phyloP scores from a whole-genome alignment of 1,140 invertebrate genomes.

The Bombus terrestris region DNA sequence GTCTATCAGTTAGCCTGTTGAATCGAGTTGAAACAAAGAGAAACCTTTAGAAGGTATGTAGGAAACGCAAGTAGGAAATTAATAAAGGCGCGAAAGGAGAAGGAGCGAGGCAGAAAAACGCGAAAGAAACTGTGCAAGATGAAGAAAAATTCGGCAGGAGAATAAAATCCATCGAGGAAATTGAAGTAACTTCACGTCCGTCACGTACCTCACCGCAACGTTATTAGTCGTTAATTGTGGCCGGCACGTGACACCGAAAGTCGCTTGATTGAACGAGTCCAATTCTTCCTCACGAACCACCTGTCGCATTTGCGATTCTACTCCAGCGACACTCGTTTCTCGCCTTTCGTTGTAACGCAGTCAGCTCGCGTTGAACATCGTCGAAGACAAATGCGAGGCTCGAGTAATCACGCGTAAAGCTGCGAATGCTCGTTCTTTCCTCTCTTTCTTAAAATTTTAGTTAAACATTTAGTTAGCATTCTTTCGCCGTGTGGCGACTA shows the following conservation, averaged over 20 bases:
- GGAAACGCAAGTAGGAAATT: not conserved
- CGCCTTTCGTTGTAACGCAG: not conserved
- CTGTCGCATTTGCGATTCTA: slow-evolving; percentile 52
- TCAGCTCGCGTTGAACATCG: too few species aligned
- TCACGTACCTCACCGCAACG: slow-evolving; percentile 27
- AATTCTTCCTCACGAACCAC: slow-evolving; percentile 31
- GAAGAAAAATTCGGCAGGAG: not conserved
- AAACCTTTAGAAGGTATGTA: too few species aligned
- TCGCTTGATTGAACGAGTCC: slow-evolving; percentile 52
- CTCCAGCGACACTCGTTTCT: not conserved
- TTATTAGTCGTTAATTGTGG: slow-evolving; percentile 62
- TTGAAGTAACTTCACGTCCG: not conserved
- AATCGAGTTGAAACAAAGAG: too few species aligned
- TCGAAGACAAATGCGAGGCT: not conserved
- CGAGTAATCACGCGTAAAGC: not conserved
- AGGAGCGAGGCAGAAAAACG: too few species aligned
- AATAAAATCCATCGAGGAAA: not conserved
- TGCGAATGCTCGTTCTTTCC: too few species aligned
- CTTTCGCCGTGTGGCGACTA: too few species aligned
- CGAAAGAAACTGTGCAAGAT: not conserved
- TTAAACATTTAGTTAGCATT: too few species aligned
- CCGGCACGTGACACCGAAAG: slow-evolving; percentile 48
- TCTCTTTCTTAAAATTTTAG: too few species aligned
- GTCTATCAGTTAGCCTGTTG: too few species aligned
- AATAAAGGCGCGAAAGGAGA: not conserved